phyloP scores from a whole-genome alignment of 2,888 invertebrate species.

The Phorcus lineatus region DNA sequence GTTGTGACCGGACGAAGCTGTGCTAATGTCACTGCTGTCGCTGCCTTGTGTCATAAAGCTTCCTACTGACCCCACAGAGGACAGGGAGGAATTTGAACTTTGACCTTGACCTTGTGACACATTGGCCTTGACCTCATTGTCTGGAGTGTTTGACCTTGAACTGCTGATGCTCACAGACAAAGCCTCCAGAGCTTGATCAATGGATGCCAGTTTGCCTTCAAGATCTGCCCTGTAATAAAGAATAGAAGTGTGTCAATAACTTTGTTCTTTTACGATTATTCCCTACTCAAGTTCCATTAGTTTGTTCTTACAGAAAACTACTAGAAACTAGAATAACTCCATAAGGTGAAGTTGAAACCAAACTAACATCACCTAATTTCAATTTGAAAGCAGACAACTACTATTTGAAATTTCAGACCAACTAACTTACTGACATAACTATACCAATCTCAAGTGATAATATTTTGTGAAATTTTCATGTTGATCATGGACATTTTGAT shows the following conservation, averaged over 20 bases:
- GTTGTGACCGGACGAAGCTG: background rate
- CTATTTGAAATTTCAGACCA: no score
- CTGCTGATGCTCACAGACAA: constrained; percentile 41
- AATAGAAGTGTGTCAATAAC: background rate
- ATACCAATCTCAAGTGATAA: no score
- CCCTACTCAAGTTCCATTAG: no score
- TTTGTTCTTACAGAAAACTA: no score
- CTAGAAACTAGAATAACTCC: no score
- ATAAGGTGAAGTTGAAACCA: no score
- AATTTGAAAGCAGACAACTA: no score
- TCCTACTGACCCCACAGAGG: background rate
- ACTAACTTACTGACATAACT: no score
- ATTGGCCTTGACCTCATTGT: constrained; percentile 41
- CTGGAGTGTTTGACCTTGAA: constrained; percentile 53
- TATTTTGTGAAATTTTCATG: no score
- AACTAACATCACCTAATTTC: no score
- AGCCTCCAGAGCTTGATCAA: constrained; percentile 52
- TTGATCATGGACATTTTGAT: no score
- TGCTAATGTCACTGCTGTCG: background rate
- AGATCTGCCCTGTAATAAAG: constrained; percentile 45
- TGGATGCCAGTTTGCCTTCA: constrained; percentile 46
- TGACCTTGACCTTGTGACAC: constrained; percentile 36
- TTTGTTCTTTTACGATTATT: background rate
- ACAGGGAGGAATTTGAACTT: background rate
- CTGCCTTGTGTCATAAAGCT: constrained; percentile 9